Base-by-base conservation (phyloP, 2,888 invertebrate species). In the Idaea dimidiata region DNA sequence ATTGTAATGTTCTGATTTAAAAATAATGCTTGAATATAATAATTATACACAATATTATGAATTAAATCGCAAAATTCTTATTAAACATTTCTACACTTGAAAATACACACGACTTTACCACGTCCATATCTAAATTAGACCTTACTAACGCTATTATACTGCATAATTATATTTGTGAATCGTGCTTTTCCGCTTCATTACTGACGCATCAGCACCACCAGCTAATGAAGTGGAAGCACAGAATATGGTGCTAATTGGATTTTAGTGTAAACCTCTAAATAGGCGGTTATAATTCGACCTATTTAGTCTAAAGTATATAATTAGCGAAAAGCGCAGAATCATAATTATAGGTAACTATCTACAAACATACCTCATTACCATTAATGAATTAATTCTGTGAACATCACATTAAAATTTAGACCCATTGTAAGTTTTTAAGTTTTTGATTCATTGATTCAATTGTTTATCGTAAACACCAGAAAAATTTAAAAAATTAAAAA, bases 211-310 rank as follows among this genome's bases (percentile, higher is more conserved):
- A 63, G 62, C 65, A 63, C 67, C 62, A 62, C 58, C 56, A 61
- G 60, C 71, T 74, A 77, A 77, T 74, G 76, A 74, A 62, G 66
- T 70, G 72, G 72, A 76, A 72, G 62, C 59, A 66, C 66, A 67
- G 71, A 69, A 67, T 72, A 72, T 67, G 65, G 65, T 71, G 65
- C 65, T 72, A 70, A 72, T 72, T 70, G 67, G 67, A 65, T 70
- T 70, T 66, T 59, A 61, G 62, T 43, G 43, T 43, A 43, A 43
- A 43, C 43, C 43, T 43, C 43, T 8, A 43, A 43, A 43, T 43
- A 43, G 43, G 43, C 8, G 43, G 8, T 43, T 43, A 43, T 67
- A 67, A 64, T 61, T 61, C 31, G 58, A 3, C 64, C 61, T 66
- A 66, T 62, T 67, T 65, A 62, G 65, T 64, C 63, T 65, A 63